Evolutionary conservation across 37 sponge, comb jelly and placozoan species (phyloP).

Genomic region (Ianthella basta): DNA sequence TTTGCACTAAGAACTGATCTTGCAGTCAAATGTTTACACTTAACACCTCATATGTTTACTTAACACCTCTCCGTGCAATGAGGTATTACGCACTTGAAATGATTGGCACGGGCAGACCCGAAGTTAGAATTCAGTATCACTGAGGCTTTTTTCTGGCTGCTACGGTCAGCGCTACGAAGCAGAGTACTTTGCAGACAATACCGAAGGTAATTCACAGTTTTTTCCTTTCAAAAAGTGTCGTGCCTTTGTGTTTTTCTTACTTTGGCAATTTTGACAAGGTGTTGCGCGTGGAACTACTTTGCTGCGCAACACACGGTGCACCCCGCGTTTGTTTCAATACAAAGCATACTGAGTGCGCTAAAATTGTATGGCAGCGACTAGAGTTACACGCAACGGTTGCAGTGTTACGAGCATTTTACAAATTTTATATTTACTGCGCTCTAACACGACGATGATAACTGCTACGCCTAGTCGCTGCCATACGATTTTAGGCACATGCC

Average conservation of each 20-base stretch:
- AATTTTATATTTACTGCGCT: not conserved
- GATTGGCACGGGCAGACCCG: not conserved
- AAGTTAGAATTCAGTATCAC: not conserved
- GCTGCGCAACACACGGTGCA: not conserved
- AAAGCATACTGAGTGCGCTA: not conserved
- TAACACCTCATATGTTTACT: not conserved
- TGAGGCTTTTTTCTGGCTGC: not conserved
- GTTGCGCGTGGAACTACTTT: not conserved
- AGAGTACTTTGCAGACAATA: not conserved
- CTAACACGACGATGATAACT: not conserved
- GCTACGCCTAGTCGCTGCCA: not conserved
- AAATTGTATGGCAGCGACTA: not conserved
- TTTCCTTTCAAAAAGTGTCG: not conserved
- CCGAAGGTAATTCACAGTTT: not conserved
- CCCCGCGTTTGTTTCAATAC: not conserved
- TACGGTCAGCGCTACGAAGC: not conserved
- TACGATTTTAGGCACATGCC: not conserved
- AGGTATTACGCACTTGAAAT: not conserved
- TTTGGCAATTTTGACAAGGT: not conserved
- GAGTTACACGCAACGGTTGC: not conserved
- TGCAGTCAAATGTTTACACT: not conserved
- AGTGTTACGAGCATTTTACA: not conserved
- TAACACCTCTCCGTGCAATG: not conserved
- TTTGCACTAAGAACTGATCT: not conserved
- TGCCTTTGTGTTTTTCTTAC: not conserved